Conservation (phyloP, 1,140 invertebrate genomes). For the Drosophila sturtevanti region DNA sequence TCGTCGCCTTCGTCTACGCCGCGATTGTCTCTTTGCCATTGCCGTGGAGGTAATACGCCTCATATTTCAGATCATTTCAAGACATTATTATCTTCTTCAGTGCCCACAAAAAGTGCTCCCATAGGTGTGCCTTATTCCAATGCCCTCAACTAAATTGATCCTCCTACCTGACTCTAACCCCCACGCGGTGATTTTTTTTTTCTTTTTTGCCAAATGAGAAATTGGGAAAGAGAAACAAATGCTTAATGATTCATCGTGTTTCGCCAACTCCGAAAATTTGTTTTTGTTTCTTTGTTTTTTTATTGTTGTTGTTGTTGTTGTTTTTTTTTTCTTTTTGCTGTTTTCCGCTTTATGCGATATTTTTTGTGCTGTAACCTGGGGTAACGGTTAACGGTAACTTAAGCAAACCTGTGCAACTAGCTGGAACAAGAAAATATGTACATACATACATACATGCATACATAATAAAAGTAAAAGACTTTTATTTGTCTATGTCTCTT, state of each 20-base stretch:
- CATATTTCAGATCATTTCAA: background rate
- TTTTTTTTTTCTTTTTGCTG: conserved; percentile 10
- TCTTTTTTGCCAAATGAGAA: background rate
- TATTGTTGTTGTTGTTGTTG: conserved; percentile 11
- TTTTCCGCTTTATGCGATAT: conserved; percentile 42
- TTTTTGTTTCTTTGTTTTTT: conserved; percentile 15
- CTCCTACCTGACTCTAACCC: conserved; percentile 26
- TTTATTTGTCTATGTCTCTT: conserved; percentile 32
- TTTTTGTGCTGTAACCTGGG: conserved; percentile 60
- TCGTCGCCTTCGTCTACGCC: conserved; percentile 12
- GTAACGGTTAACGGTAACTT: conserved; percentile 71
- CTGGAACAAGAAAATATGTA: conserved; percentile 28
- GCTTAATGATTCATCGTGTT: conserved; percentile 35
- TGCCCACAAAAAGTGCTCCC: background rate
- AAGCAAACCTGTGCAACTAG: conserved; percentile 26
- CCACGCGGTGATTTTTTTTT: background rate
- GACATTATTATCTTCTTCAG: background rate
- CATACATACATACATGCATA: conserved; percentile 28
- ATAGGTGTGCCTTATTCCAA: conserved; percentile 5
- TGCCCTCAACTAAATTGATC: background rate
- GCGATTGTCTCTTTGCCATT: background rate
- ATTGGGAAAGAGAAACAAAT: conserved; percentile 7
- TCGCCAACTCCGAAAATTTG: conserved; percentile 30
- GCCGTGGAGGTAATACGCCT: background rate
- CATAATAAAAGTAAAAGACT: conserved; percentile 41